Evolutionary conservation across 30 jellyfish, hydroid and myxozoan species (phyloP).

Genomic region (Sanderia malayensis): DNA sequence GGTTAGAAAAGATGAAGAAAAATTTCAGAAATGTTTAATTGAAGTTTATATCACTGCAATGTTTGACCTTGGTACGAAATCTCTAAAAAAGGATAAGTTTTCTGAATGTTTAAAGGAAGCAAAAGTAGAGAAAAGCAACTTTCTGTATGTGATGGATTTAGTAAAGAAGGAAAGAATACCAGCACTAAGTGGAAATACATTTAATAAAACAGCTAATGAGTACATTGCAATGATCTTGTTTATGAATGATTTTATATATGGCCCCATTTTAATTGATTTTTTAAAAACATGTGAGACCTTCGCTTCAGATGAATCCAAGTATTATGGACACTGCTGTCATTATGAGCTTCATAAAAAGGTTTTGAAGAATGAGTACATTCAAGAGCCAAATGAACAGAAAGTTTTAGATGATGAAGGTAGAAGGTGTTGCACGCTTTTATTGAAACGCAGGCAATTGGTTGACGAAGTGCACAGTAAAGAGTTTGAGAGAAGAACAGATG

Average conservation of each 20-base stretch:
- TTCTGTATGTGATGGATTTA: slow-evolving; percentile 8
- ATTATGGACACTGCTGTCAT: background rate
- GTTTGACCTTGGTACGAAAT: slow-evolving; percentile 5
- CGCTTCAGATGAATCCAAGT: background rate
- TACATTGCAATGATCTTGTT: slow-evolving; percentile 17
- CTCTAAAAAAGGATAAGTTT: slow-evolving; percentile 25
- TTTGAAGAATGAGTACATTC: background rate
- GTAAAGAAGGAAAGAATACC: background rate
- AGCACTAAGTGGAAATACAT: background rate
- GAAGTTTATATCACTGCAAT: background rate
- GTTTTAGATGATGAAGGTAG: background rate
- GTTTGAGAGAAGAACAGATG: too few relatives aligned
- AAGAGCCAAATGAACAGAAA: background rate
- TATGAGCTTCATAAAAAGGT: background rate
- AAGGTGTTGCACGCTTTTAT: background rate
- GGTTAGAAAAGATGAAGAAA: background rate
- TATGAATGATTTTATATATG: background rate
- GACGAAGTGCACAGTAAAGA: too few relatives aligned
- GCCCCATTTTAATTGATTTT: background rate
- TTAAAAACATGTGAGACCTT: slow-evolving; percentile 13
- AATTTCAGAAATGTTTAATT: background rate
- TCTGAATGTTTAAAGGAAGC: slow-evolving; percentile 6
- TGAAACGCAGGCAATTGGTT: background rate
- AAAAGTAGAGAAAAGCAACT: slow-evolving; percentile 9
- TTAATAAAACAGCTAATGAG: slow-evolving; percentile 4